Conservation (phyloP, 2,888 invertebrate genomes). For the Anoncus sp. region DNA sequence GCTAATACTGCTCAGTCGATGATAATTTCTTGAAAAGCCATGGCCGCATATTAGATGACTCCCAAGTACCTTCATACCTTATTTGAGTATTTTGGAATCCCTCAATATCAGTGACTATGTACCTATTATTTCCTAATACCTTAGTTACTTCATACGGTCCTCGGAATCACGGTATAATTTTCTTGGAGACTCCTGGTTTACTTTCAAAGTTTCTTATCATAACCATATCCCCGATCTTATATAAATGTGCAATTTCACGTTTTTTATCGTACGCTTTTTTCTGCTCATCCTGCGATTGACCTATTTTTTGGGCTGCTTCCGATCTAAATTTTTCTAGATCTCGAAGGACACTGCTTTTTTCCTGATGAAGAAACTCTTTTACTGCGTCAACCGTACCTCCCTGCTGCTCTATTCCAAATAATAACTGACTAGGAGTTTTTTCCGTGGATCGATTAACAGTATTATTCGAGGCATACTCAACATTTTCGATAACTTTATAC, state of each 20-base stretch:
- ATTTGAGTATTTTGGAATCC: constrained; percentile 42
- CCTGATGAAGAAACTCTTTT: constrained; percentile 21
- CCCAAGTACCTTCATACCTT: constrained; percentile 46
- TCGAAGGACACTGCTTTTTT: not conserved
- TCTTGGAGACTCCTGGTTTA: constrained; percentile 55
- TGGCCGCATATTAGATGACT: constrained; percentile 36
- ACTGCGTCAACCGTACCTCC: constrained; percentile 33
- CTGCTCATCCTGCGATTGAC: not conserved
- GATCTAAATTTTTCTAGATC: constrained; percentile 25
- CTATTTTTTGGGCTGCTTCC: constrained; percentile 17
- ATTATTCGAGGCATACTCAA: constrained; percentile 43
- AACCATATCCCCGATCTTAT: constrained; percentile 54
- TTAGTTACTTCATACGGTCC: constrained; percentile 57
- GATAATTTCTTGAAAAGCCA: too few relatives aligned
- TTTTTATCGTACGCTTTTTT: constrained; percentile 53
- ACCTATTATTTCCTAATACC: constrained; percentile 51
- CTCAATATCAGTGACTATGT: too few relatives aligned
- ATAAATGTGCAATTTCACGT: constrained; percentile 58
- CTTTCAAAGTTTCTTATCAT: constrained; percentile 46
- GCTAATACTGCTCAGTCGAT: too few relatives aligned
- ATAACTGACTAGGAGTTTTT: constrained; percentile 40
- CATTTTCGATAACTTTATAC: constrained; percentile 42
- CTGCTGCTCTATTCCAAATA: constrained; percentile 43
- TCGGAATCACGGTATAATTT: constrained; percentile 55
- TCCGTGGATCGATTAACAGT: too few relatives aligned